These are phyloP conservation scores for Istiophorus platypterus DNA, from an alignment of 2,113 vertebrate species.

Conservation along the genomic window DNA sequence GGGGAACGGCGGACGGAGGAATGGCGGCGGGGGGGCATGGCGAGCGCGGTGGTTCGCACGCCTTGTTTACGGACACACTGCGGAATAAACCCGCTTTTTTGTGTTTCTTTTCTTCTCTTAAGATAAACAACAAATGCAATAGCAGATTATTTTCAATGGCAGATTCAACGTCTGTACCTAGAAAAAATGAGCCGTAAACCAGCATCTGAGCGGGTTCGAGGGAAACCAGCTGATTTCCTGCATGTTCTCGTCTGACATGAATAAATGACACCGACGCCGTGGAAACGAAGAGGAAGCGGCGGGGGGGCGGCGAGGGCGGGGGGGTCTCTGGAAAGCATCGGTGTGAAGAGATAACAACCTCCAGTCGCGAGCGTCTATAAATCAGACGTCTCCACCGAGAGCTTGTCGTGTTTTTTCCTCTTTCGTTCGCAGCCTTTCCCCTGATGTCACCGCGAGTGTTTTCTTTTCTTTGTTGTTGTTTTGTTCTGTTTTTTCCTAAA, in stretches of 20 bases:
- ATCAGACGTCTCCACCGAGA: constrained; percentile 27
- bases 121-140: no score
- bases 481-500: no score
- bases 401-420: background rate
- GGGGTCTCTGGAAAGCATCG: constrained; percentile 11
- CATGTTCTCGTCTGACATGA: constrained; percentile 10
- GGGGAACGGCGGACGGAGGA: no score
- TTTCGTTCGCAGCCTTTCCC: background rate
- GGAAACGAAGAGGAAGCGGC: background rate
- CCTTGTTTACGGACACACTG: no score
- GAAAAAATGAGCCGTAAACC: background rate
- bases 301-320: no score
- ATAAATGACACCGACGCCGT: constrained; percentile 20
- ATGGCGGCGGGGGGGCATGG: no score
- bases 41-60: no score
- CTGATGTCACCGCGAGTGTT: background rate
- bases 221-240: background rate
- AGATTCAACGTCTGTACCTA: no score
- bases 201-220: background rate
- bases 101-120: no score
- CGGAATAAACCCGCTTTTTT: no score
- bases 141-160: background rate
- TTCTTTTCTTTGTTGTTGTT: no score
- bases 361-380: constrained; percentile 16
- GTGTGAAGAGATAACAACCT: constrained; percentile 1